Evolutionary conservation across 1,140 invertebrate genomes (phyloP), one percentile per base, ranked within the genome.

Genomic region (Drosophila varians): DNA sequence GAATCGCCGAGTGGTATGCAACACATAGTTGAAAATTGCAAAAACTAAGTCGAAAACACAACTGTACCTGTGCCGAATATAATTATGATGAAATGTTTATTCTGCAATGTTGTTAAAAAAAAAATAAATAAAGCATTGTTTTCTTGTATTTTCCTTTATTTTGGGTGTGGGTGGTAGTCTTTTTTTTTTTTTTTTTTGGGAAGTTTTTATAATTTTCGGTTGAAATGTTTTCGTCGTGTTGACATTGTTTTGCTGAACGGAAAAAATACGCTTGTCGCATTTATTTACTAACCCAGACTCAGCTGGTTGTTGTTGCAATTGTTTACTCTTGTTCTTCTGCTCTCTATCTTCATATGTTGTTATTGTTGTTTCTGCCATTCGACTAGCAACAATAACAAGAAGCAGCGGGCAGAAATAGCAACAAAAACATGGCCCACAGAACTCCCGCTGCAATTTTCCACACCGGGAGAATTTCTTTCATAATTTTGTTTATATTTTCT

Each of bases 231-330:
- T 66, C 47, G 47, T 61, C 61, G 48, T 77, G 68, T 77, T 77
- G 75, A 78, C 74, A 78, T 77, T 77, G 75, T 78, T 77, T 77
- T 77, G 69, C 77, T 54, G 61, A 68, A 68, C 64, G 64, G 64
- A 68, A 74, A 78, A 74, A 78, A 68, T 74, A 78, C 69, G 75
- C 61, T 73, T 78, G 64, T 76, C 73, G 74, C 73, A 76, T 64
- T 76, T 76, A 76, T 76, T 76, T 76, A 76, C 74, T 76, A 76
- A 52, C 53, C 53, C 47, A 19, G 47, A 45, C 12, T 60, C 62
- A 66, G 46, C 46, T 66, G 60, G 55, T 61, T 68, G 56, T 52
- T 68, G 73, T 75, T 74, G 73, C 55, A 76, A 46, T 47, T 76
- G 34, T 71, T 71, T 58, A 70, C 65, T 68, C 61, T 53, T 18